Evolutionary conservation across 2,888 invertebrate species (phyloP).

Genomic region (Lymantria dispar): DNA sequence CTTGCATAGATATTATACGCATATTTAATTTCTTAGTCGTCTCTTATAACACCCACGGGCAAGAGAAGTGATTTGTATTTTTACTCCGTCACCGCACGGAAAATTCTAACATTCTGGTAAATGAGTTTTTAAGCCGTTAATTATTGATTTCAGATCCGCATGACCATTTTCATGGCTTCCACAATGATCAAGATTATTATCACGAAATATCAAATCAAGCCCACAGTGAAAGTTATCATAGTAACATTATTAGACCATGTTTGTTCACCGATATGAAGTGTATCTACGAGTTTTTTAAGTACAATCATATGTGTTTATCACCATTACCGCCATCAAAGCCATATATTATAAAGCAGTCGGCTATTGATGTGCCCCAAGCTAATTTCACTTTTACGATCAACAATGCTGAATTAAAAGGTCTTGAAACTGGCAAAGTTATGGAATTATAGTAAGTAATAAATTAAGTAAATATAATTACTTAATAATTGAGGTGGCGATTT

Average conservation of each 20-base stretch:
- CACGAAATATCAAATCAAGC: background rate
- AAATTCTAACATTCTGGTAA: no score
- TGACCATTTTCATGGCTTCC: background rate
- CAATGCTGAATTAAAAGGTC: background rate
- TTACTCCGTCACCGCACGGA: no score
- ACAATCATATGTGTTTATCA: background rate
- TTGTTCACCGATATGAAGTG: slow-evolving; percentile 12
- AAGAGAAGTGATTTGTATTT: no score
- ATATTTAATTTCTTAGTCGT: no score
- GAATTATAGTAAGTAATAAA: slow-evolving; percentile 12
- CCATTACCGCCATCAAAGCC: background rate
- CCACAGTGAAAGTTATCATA: no score
- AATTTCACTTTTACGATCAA: background rate
- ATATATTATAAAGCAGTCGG: background rate
- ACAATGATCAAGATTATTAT: background rate
- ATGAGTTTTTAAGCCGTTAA: no score
- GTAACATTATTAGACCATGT: slow-evolving; percentile 8
- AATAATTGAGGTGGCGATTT: no score
- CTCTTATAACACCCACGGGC: no score
- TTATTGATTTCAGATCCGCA: background rate
- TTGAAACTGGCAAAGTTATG: slow-evolving; percentile 1
- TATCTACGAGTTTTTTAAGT: slow-evolving; percentile 8
- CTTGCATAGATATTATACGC: no score
- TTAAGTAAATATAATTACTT: no score
- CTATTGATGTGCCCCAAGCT: background rate